A percentile compares a stretch with the other conserved stretches of the same genome.
These are phyloP conservation scores for Xenotilapia flavipinnis DNA, from an alignment of 2,113 vertebrate species.

Conservation along the genomic window DNA sequence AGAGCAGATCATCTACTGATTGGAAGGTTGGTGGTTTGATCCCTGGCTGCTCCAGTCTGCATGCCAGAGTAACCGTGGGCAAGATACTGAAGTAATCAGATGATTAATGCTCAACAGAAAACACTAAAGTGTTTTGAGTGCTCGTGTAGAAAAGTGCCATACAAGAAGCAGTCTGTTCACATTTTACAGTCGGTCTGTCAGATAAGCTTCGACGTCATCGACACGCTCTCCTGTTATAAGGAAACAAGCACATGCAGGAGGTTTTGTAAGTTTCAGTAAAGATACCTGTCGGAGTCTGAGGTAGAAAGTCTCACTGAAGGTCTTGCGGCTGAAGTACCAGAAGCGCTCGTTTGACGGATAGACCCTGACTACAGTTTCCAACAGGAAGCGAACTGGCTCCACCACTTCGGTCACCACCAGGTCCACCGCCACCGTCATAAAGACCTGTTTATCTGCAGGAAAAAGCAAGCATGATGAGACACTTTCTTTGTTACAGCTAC, in stretches of 20 bases:
- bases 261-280: background rate
- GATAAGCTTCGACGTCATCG: background rate
- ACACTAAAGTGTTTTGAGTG: background rate
- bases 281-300: constrained; percentile 92
- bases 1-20: background rate
- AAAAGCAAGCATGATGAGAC: background rate
- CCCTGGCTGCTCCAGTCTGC: background rate
- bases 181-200: background rate
- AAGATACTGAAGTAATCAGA: background rate
- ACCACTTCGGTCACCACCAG: constrained; percentile 94
- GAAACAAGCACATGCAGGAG: background rate
- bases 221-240: background rate
- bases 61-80: background rate
- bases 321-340: constrained; percentile 98
- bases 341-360: constrained; percentile 94
- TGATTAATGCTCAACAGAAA: background rate
- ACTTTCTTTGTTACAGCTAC: background rate
- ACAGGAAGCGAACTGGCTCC: constrained; percentile 89
- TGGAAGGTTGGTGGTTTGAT: background rate
- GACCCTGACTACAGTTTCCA: constrained; percentile 87
- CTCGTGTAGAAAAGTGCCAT: background rate
- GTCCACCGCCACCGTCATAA: constrained; percentile 94
- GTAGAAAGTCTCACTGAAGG: constrained; percentile 92
- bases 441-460: constrained; percentile 85
- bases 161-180: fast-evolving